Percentiles rank a stretch among this genome's conserved stretches.
These are phyloP conservation scores for Thymallus thymallus DNA, from an alignment of 2,113 vertebrate genomes.

Conservation along the genomic window DNA sequence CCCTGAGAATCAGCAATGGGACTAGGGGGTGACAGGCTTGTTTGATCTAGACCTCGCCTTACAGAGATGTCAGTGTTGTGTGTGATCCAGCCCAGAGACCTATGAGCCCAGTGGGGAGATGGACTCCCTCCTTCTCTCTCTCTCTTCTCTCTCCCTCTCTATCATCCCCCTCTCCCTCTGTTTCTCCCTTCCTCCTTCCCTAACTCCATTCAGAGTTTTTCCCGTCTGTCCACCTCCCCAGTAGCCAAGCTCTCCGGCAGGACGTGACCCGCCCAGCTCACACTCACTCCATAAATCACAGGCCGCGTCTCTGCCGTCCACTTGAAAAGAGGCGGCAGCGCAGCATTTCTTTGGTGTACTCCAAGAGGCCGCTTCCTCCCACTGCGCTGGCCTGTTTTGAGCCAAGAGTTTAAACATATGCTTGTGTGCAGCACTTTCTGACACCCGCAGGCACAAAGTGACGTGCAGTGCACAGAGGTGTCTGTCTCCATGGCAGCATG, in stretches of 20 bases:
- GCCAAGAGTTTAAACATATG: constrained; percentile 56
- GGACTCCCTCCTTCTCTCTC: constrained; percentile 5
- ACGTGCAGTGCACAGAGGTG: constrained; percentile 45
- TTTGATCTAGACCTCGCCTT: constrained; percentile 48
- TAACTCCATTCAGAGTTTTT: constrained; percentile 20
- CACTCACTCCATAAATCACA: constrained; percentile 63
- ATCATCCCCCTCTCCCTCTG: constrained; percentile 15
- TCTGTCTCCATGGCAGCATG: constrained; percentile 64
- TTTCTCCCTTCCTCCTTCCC: constrained; percentile 12
- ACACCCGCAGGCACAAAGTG: constrained; percentile 52
- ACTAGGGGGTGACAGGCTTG: constrained; percentile 22
- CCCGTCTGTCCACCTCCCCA: constrained; percentile 29
- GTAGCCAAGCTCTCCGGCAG: constrained; percentile 43
- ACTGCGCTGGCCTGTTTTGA: constrained; percentile 26
- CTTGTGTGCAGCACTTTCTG: constrained; percentile 55
- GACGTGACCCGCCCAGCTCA: constrained; percentile 51
- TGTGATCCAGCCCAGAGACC: constrained; percentile 20
- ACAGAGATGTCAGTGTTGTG: constrained; percentile 28
- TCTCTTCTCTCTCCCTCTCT: constrained; percentile 13
- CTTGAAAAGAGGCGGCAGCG: constrained; percentile 43
- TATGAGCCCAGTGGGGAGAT: constrained; percentile 18
- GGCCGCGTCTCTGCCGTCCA: constrained; percentile 31
- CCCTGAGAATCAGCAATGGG: constrained; percentile 12
- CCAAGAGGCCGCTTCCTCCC: constrained; percentile 51
- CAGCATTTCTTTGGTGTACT: constrained; percentile 44